phyloP scores from a whole-genome alignment of 2,888 invertebrate species.

The Syrphus vitripennis region DNA sequence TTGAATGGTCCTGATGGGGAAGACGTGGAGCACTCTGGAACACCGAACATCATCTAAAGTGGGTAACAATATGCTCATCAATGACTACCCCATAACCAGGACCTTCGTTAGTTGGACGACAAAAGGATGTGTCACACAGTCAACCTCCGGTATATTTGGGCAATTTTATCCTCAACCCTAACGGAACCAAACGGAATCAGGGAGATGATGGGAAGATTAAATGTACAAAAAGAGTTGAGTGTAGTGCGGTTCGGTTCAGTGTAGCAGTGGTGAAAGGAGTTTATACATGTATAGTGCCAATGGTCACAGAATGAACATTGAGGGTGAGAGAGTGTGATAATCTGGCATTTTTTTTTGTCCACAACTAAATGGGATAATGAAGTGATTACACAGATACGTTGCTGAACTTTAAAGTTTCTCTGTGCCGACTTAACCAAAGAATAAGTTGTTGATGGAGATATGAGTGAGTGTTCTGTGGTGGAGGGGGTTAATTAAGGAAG shows the following conservation, averaged over 20 bases:
- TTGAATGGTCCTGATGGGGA: not conserved
- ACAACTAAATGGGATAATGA: constrained; percentile 67
- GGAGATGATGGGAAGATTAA: not conserved
- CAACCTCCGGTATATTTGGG: not conserved
- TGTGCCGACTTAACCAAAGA: not conserved
- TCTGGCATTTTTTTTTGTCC: constrained; percentile 57
- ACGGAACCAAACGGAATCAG: not conserved
- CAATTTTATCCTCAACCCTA: constrained; percentile 27
- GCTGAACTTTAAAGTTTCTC: constrained; percentile 60
- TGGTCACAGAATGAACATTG: constrained; percentile 11
- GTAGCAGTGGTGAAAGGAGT: constrained; percentile 23
- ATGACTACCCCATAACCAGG: constrained; percentile 27
- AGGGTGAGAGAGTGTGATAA: constrained; percentile 59
- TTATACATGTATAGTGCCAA: constrained; percentile 17
- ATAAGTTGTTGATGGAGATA: constrained; percentile 44
- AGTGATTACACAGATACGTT: constrained; percentile 71
- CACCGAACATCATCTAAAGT: constrained; percentile 30
- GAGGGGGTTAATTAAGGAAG: constrained; percentile 65
- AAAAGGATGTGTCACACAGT: constrained; percentile 55
- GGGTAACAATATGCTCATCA: constrained; percentile 68
- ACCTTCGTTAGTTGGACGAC: constrained; percentile 11
- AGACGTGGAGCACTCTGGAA: not conserved
- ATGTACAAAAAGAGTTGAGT: constrained; percentile 20
- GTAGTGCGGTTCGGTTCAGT: not conserved
- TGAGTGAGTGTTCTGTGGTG: not conserved